phyloP scores from a whole-genome alignment of 2,797 vertebrate species.

The Siniperca obscura region DNA sequence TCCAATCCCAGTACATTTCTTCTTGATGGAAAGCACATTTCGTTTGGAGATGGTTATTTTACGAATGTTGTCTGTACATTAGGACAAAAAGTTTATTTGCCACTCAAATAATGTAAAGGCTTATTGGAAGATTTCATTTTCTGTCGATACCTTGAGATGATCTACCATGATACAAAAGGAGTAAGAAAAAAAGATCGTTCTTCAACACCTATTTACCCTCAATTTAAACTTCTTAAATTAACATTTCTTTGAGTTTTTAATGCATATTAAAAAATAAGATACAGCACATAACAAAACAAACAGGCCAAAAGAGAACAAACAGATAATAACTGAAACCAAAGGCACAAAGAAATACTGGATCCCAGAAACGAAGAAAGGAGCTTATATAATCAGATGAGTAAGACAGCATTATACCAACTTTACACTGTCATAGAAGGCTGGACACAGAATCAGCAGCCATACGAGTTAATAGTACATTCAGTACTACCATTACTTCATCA shows the following conservation, averaged over 20 bases:
- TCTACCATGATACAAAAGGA: neutral
- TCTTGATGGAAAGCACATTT: neutral
- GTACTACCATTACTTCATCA: neutral
- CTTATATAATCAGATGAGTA: neutral
- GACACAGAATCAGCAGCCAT: neutral
- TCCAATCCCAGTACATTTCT: slow-evolving; percentile 10
- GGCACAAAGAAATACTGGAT: neutral
- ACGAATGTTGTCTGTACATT: neutral
- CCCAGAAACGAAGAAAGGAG: neutral
- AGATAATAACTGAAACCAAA: neutral
- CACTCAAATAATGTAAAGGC: no score
- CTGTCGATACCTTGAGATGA: neutral
- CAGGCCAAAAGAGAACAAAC: neutral
- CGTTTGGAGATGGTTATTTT: no score
- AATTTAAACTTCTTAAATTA: neutral
- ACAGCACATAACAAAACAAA: neutral
- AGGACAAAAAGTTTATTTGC: neutral
- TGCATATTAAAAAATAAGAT: neutral
- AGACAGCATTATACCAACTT: neutral
- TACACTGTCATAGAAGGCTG: neutral
- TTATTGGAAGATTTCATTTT: neutral
- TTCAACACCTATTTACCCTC: neutral
- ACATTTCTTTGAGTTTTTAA: neutral
- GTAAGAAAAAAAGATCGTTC: neutral
- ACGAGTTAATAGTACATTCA: neutral